Evolutionary conservation across 2,888 invertebrate genomes (phyloP), one percentile per base, ranked within the genome.

Genomic region (Xestia rhomboidea): DNA sequence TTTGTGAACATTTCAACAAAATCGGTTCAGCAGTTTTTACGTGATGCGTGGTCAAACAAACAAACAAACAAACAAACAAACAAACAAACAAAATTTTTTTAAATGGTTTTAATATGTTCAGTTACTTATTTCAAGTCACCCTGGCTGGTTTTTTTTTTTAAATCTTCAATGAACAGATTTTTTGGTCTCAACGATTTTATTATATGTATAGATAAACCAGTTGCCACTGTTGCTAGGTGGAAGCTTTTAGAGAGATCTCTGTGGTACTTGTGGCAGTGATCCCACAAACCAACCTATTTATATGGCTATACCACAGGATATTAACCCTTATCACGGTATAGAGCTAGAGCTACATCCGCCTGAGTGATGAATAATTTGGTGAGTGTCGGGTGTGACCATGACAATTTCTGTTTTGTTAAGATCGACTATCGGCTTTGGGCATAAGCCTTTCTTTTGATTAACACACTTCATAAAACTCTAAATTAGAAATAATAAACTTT

Each of bases 171-270:
- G n/a, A n/a, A n/a, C n/a, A n/a, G n/a, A n/a, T n/a, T n/a, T n/a
- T n/a, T n/a, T n/a, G n/a, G n/a, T n/a, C n/a, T n/a, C n/a, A n/a
- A n/a, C n/a, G n/a, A n/a, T n/a, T n/a, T n/a, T n/a, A n/a, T n/a
- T n/a, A n/a, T n/a, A n/a, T n/a, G n/a, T n/a, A n/a, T n/a, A n/a
- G n/a, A n/a, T 27, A 51, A 51, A 15, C 11, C 24, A 66, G 41
- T 30, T 8, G 34, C 24, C 18, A 41, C 46, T 15, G 57, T 74
- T 57, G 18, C 34, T 74, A 60, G 41, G 49, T 60, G 38, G n/a
- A 82, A 77, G 68, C 77, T 68, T 68, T 77, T 34, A 77, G 27
- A 41, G n/a, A 34, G 46, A 21, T 24, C 27, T 76, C 24, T 60
- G 49, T 24, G 62, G 67, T 63, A 67, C 6, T 67, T 82, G 63